These are phyloP conservation scores for Mastomys coucha DNA, from an alignment of 2,113 vertebrate species.

Conservation along the genomic window DNA sequence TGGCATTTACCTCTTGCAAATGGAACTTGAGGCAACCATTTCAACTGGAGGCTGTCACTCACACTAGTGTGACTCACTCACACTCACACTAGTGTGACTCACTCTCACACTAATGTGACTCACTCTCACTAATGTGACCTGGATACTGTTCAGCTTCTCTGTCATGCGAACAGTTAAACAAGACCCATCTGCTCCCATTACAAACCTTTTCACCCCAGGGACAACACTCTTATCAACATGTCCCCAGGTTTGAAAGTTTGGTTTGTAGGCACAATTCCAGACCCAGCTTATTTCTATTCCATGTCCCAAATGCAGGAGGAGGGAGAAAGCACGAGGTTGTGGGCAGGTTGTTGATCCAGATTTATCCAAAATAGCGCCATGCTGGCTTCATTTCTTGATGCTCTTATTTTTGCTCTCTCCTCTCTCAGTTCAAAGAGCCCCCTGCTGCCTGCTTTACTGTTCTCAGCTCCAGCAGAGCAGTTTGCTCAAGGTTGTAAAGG, in stretches of 20 bases:
- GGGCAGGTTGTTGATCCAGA: rapidly evolving
- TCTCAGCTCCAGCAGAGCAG: neutral
- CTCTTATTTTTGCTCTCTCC: neutral
- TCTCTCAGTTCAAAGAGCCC: neutral
- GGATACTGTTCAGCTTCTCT: neutral
- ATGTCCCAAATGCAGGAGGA: neutral
- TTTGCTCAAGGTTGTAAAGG: neutral
- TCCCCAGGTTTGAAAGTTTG: neutral
- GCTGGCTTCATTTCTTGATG: neutral
- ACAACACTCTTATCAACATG: neutral
- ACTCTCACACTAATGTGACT: neutral
- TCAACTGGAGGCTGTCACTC: neutral
- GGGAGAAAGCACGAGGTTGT: rapidly evolving
- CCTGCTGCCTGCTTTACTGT: neutral
- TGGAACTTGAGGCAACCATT: neutral
- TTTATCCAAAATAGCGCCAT: neutral
- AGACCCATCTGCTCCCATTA: rapidly evolving
- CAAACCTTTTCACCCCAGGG: neutral
- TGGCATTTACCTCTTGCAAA: neutral
- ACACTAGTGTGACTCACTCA: neutral
- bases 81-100: neutral
- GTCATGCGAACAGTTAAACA: neutral
- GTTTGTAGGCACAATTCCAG: neutral
- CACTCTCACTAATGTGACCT: neutral
- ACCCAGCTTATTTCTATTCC: neutral